Conservation (phyloP, 1,140 invertebrate species). For the Zaprionus taronus region DNA sequence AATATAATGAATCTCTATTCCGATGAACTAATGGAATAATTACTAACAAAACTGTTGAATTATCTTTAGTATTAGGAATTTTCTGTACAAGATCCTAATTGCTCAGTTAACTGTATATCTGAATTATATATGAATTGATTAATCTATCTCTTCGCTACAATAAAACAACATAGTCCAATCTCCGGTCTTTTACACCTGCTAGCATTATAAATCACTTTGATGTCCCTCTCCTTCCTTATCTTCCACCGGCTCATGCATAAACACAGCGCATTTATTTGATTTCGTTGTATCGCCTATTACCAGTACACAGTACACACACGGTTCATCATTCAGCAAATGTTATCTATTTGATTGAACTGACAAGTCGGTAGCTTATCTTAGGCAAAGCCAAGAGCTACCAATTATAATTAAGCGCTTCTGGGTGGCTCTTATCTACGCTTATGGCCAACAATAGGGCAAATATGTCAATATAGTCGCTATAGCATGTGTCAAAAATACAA, state of each 20-base stretch:
- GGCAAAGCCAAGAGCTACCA: slow-evolving; percentile 55
- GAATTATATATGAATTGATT: neutral
- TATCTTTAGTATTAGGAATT: too few relatives aligned
- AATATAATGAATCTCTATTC: too few relatives aligned
- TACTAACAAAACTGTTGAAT: too few relatives aligned
- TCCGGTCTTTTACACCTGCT: neutral
- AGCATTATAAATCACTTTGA: neutral
- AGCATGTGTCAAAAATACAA: slow-evolving; percentile 31
- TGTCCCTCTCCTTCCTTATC: neutral
- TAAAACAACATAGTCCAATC: neutral
- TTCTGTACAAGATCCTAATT: too few relatives aligned
- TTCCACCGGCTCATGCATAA: neutral
- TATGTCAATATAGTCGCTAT: slow-evolving; percentile 16
- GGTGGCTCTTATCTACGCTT: slow-evolving; percentile 40
- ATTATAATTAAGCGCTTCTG: slow-evolving; percentile 71
- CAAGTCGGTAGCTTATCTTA: slow-evolving; percentile 45
- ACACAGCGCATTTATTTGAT: neutral
- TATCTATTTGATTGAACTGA: slow-evolving; percentile 36
- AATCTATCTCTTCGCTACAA: neutral
- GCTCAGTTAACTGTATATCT: neutral
- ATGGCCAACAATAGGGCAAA: slow-evolving; percentile 24
- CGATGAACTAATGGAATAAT: too few relatives aligned
- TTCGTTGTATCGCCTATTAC: slow-evolving; percentile 14
- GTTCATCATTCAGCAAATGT: slow-evolving; percentile 32
- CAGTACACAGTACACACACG: neutral